phyloP scores from a whole-genome alignment of 2,113 vertebrate species.

The Mus musculus region GRCm39 chr1:57298001-57298500 shows the following conservation, averaged over 20 bases:
- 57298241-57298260: neutral
- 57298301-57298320: neutral
- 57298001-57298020: slow-evolving; percentile 9
- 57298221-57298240: slow-evolving; percentile 34
- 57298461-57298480: neutral
- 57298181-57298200: slow-evolving; percentile 35
- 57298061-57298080: neutral
- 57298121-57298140: slow-evolving; percentile 9
- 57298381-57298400: slow-evolving; percentile 42
- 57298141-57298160: slow-evolving; percentile 33
- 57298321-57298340: neutral
- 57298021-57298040: neutral
- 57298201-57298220: slow-evolving; percentile 39
- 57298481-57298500: neutral
- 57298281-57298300: neutral
- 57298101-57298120: neutral
- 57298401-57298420: slow-evolving; percentile 30
- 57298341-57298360: slow-evolving; percentile 5
- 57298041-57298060: neutral
- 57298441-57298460: neutral
- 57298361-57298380: neutral
- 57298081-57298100: neutral
- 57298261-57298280: neutral
- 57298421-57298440: slow-evolving; percentile 14
- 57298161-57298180: slow-evolving; percentile 29